Evolutionary conservation across 2,888 invertebrate species (phyloP), one percentile per base, ranked within the genome.

Genomic region (Protonemura montana): DNA sequence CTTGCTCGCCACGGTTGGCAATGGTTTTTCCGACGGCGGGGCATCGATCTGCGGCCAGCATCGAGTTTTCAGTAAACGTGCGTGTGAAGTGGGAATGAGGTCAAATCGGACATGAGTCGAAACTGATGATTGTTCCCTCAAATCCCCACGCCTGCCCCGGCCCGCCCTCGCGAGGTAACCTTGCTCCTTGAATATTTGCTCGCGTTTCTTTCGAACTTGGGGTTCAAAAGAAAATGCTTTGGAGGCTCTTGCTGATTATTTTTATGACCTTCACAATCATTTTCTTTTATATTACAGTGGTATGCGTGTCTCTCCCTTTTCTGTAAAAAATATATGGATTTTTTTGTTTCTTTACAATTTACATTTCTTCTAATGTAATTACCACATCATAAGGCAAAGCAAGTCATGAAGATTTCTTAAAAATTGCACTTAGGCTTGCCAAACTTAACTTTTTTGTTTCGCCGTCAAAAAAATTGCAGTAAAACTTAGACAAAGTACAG

Each of bases 81-180:
- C 59, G 59, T 59, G 59, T 59, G 59, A 59, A 59, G 59, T 59
- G 59, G 21, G 59, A 59, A 59, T 59, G 59, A 59, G 59, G 59
- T 59, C 59, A 59, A 59, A 59, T 59, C 59, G 59, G 59, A 59
- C 59, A 59, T 59, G 59, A 59, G 59, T 59, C 13, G 59, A 59
- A 59, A 59, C 59, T 59, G 59, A 59, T 59, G 59, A 59, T 59
- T 59, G 59, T 21, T 21, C 21, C 59, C 13, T 2, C 13, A 16
- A 10, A 3, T 10, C 35, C 35, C 35, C 35, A 3, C 35, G 5
- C 35, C 35, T 10, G 3, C 35, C 35, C 35, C 10, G 3, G 5
- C 59, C 59, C 3, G 13, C 13, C 59, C 59, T 59, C 59, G 59
- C 59, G 59, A 10, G 59, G 16, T 59, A 59, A 59, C 59, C 59